A percentile compares a stretch with the other conserved stretches of the same genome.
These are phyloP conservation scores for Sceloporus undulatus DNA, from an alignment of 2,113 vertebrate genomes.

Conservation along the genomic window DNA sequence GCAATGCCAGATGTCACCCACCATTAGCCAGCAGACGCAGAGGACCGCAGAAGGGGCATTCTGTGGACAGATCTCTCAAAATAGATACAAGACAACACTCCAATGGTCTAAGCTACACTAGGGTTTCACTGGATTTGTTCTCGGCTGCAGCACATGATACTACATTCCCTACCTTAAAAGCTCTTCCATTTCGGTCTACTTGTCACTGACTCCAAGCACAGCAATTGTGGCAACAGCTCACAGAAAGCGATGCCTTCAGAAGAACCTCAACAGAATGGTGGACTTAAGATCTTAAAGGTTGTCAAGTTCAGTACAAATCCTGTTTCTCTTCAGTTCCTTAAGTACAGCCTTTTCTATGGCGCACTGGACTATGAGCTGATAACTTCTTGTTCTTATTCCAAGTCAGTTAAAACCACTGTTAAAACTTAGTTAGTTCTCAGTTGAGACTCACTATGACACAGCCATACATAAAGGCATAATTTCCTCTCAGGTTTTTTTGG, in stretches of 20 bases:
- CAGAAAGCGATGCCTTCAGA: not conserved
- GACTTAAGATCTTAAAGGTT: not conserved
- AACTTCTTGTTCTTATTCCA: not conserved
- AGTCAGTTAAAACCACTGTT: not conserved
- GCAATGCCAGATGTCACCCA: not conserved
- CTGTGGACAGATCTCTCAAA: not conserved
- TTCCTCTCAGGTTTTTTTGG: no score
- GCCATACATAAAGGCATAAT: no score
- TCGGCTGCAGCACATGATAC: not conserved
- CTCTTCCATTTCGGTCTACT: not conserved
- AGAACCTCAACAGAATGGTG: not conserved
- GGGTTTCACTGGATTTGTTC: not conserved
- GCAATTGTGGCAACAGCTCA: not conserved
- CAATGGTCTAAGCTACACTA: not conserved
- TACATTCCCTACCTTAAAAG: not conserved
- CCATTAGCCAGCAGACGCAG: not conserved
- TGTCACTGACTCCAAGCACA: slow-evolving; percentile 1
- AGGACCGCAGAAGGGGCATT: not conserved
- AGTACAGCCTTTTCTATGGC: not conserved
- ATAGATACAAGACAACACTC: not conserved
- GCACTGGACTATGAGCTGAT: not conserved
- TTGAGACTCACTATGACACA: no score
- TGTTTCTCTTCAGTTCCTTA: not conserved
- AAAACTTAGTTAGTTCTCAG: no score
- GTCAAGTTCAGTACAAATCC: not conserved